Evolutionary conservation across 2,113 vertebrate genomes (phyloP), one percentile per base, ranked within the genome.

Genomic region (Todiramphus chloris): DNA sequence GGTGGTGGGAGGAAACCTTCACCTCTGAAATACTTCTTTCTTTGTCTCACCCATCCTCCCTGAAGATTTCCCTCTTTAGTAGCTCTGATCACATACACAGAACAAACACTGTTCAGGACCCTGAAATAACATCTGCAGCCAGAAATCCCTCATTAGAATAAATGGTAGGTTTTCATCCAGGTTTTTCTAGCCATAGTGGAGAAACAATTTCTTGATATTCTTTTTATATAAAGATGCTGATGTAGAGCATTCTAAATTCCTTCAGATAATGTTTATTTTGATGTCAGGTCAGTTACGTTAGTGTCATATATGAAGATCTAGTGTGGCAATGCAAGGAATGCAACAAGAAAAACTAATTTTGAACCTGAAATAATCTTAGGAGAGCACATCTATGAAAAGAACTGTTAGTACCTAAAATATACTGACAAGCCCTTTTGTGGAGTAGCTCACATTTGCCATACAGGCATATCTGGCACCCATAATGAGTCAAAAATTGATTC

Each of bases 61-160:
- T 72, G 67, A 84, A 76, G 44, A 41, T 69, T 78, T 82, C 15
- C 55, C 43, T 91, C 74, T 89, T 89, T 87, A 89, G 74, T 55
- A 89, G 77, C 23, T 64, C 92, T 69, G 94, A 83, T 96, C 90
- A 84, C 87, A 87, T 50, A 75, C 64, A 66, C 58, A 62, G 83
- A 92, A 69, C 51, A 92, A 89, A 87, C 86, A 72, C 43, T 93
- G 69, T 39, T 94, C 84, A 91, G 89, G 77, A 87, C 89, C 74
- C 89, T 94, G 93, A 93, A 94, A 89, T 91, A 93, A 96, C 83
- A 95, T 58, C 91, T 96, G 67, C 81, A 94, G 81, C 62, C 81
- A 93, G 91, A 91, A 93, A 92, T 75, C 51, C 31, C 84, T 92
- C 76, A 73, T 96, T 92, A 92, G n/a, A 93, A 96, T 95, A 89